Base-by-base conservation (phyloP, 2,113 vertebrate genomes). In the Mesitornis unicolor region DNA sequence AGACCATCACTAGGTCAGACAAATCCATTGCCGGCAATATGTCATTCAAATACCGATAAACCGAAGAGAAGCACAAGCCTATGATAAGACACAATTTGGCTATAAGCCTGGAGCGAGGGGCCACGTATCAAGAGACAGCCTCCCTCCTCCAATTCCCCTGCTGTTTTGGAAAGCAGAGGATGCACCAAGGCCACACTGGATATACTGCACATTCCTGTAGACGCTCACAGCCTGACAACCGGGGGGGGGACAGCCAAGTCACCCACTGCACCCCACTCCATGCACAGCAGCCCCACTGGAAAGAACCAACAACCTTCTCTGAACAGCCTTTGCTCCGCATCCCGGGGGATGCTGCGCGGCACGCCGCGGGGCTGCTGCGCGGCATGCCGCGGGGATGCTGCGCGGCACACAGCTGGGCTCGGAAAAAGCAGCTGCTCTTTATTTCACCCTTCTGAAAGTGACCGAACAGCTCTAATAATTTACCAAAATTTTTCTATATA, bases 151-250 rank as follows among this genome's bases (percentile, higher is more conserved):
- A 22, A 21, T 2, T 53, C 74, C 57, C n/a, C n/a, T 2, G 22
- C 45, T 50, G 25, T 4, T 76, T 35, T 0, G 0, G 53, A 76
- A 47, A 22, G 31, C 1, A 0, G 48, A 64, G 50, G 29, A 80
- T 53, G 73, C 0, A 1, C 75, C 57, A 59, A 60, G 47, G 63
- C 70, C 36, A 8, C 2, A 0, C 19, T 1, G 2, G 50, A 76
- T 28, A 42, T 5, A 29, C 31, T 1, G 10, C 0, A 2, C 53
- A 14, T 33, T 73, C 67, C 89, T 45, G 45, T 45, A 67, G 48
- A 68, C 4, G n/a, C n/a, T n/a, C n/a, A n/a, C 59, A 90, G 61
- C 45, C 33, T 2, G 7, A 61, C 31, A 45, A 19, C 25, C 4
- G 1, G 2, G 9, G 2, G 9, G 19, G 35, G 11, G 4, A 77